Evolutionary conservation across 2,888 invertebrate species (phyloP), one percentile per base, ranked within the genome.

Genomic region (Hylaea fasciaria): DNA sequence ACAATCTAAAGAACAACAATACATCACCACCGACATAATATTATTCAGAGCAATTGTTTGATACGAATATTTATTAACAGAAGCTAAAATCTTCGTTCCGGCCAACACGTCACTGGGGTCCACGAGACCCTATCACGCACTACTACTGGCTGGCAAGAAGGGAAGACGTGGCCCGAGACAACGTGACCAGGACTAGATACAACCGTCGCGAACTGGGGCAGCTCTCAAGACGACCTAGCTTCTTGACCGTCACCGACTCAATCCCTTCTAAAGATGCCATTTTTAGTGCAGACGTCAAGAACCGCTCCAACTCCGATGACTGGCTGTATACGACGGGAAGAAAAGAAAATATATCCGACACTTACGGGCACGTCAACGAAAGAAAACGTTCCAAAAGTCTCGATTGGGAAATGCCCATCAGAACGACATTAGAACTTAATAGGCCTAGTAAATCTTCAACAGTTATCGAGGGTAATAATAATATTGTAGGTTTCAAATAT

Each of bases 41-140:
- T n/a, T n/a, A n/a, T n/a, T n/a, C n/a, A n/a, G n/a, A 5, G 22
- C 22, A 22, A 22, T 22, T 22, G 10, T 32, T 32, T 7, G 1
- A 32, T 9, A 32, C 10, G 32, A 32, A 9, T 48, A 0, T 43
- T 16, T 48, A 4, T 74, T 75, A 73, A 59, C 86, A 91, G 91
- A 91, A 91, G 68, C 68, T 91, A 59, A 86, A 82, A 65, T 81
- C 87, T 28, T 86, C 91, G 11, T 89, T 91, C 69, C 76, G 72
- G 57, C 87, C 91, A 3, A 86, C 91, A 0, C 78, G 90, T 0
- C 88, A 89, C 58, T 92, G 91, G 91, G 91, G 91, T 1, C 91
- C 91, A 0, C 76, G 89, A 35, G 91, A 91, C 65, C 91, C 91
- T 7, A 87, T 92, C 63, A 83, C 86, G 0, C 90, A 90, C 62